Base-by-base conservation (phyloP, 2,113 vertebrate species). In the Phylloscopus trochilus region DNA sequence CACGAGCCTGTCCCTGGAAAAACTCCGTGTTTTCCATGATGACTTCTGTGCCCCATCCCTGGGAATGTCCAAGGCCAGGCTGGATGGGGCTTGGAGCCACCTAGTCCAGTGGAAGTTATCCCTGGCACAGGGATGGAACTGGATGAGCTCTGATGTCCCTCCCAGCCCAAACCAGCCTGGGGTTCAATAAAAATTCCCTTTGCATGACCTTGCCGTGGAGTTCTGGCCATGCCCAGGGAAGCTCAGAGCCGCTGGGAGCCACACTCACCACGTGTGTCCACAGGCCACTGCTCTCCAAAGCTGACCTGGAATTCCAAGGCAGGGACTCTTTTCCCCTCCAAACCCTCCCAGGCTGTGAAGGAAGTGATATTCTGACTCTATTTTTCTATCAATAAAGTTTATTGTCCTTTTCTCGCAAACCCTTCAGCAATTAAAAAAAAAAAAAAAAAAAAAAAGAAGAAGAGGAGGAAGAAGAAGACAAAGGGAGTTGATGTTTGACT, bases 401-500 rank as follows among this genome's bases (percentile, higher is more conserved):
- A 90, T 91, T 88, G 87, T 62, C 82, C 78, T 87, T 93, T 89
- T 93, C 80, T 90, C 47, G 15, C 91, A 80, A 93, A 85, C 68
- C 55, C 59, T 92, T 82, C 94, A 92, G 93, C 95, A 97, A 96
- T 94, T 94, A 96, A 92, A 93, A 83, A 51, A 89, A 79, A 73
- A 58, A 27, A 56, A 43, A 22, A 23, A 51, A 44, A 22, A 10
- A 35, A n/a, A 5, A 41, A 49, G 58, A 79, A 83, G 67, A 87
- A 80, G 92, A 92, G n/a, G 94, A 95, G 23, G 93, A 97, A 87
- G 90, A 91, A 90, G 90, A 94, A 94, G 93, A 96, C 94, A 96
- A 97, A 96, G 95, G 95, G 95, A 97, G 95, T 95, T 96, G 95
- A 97, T 96, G 97, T 97, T 97, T 95, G 95, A 97, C 95, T 97